A percentile compares a stretch with the other conserved stretches of the same genome.
phyloP scores from a whole-genome alignment of 1,140 invertebrate species.

The Cotesia typhae region DNA sequence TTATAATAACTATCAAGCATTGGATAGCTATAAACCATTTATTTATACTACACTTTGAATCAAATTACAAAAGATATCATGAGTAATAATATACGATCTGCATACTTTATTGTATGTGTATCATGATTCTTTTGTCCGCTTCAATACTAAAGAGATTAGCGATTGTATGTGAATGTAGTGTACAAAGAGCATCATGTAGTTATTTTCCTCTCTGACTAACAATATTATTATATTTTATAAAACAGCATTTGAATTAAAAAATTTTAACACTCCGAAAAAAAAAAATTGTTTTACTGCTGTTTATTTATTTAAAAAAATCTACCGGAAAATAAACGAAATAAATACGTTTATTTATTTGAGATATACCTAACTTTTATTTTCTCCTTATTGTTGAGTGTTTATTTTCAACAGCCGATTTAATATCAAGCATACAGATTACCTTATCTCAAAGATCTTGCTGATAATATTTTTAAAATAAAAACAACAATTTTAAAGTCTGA shows the following conservation, averaged over 20 bases:
- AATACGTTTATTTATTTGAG: too few species aligned
- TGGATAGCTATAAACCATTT: not conserved
- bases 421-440: not conserved
- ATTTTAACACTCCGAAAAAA: too few species aligned
- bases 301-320: too few species aligned
- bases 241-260: too few species aligned
- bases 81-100: not conserved
- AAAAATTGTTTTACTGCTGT: too few species aligned
- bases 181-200: constrained; percentile 23
- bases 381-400: not conserved
- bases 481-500: not conserved
- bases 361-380: too few species aligned
- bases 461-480: constrained; percentile 6
- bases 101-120: constrained; percentile 5
- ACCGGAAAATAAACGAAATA: too few species aligned
- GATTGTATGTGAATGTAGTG: constrained; percentile 11
- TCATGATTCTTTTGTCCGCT: constrained; percentile 9
- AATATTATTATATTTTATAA: constrained; percentile 12
- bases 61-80: constrained; percentile 3
- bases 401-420: constrained; percentile 22
- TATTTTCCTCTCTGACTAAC: constrained; percentile 11
- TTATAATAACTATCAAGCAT: too few species aligned
- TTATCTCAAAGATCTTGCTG: not conserved
- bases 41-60: constrained; percentile 12
- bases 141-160: not conserved